Evolutionary conservation across 2,797 vertebrate species (phyloP), one percentile per base, ranked within the genome.

Genomic region (Danionella dracula): DNA sequence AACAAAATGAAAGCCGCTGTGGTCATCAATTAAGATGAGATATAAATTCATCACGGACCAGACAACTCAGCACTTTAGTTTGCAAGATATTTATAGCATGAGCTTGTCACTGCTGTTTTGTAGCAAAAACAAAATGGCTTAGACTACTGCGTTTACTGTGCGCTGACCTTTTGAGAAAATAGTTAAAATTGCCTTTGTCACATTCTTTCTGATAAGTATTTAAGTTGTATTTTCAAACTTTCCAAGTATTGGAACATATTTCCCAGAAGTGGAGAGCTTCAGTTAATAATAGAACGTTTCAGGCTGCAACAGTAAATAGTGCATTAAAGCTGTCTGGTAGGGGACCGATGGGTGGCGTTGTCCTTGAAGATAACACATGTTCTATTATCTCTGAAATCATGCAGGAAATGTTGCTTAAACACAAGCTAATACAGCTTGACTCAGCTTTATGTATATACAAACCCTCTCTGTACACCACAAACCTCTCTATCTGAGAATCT

Each of bases 361-460:
- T 50, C 64, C 50, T 67, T 72, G 64, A 72, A 9, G 13, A 15
- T 20, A 44, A 42, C 19, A 13, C 35, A 67, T 62, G 67, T 50
- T 49, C 21, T 23, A 48, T 51, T 59, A 63, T 67, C 50, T 57
- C 51, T 60, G 3, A 45, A 51, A 71, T 71, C 69, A 66, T 38
- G 34, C 17, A 41, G 48, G 53, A 50, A 42, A 34, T 62, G 64
- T 67, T 72, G 57, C 64, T 72, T 44, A 67, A 72, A 68, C 50
- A 71, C 63, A 44, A 65, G 15, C 60, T 73, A 65, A 59, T 59
- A 68, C 51, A 53, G 66, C 34, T 60, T 46, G 66, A 69, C 49
- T 60, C 27, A 42, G 53, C 61, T 74, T 70, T 74, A 66, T 61
- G 72, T 74, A 74, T 60, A 74, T 60, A 71, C 72, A 74, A 59